Percentiles rank a stretch among this genome's conserved stretches.
phyloP scores from a whole-genome alignment of 2,888 invertebrate genomes.

The Neelides folsomi region DNA sequence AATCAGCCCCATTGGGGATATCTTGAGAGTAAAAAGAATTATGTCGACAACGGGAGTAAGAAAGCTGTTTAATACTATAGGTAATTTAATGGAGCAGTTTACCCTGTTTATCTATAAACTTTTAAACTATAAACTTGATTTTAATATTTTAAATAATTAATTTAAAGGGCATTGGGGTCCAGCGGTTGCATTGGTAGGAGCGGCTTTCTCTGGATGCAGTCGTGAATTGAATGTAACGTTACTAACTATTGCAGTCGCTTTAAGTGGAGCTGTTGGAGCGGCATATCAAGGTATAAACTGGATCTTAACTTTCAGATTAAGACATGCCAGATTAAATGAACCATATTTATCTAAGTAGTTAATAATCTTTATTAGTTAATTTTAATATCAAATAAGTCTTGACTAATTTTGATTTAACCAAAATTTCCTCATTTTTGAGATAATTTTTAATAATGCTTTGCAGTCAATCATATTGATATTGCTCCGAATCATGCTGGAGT shows the following conservation, averaged over 20 bases:
- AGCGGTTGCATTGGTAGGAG: conserved; percentile 52
- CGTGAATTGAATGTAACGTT: conserved; percentile 47
- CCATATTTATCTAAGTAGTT: no score
- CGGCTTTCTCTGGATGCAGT: conserved; percentile 55
- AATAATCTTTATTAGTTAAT: no score
- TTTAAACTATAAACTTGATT: no score
- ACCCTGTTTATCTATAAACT: no score
- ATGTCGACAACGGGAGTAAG: conserved; percentile 39
- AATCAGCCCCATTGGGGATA: conserved; percentile 56
- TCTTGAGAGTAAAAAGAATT: conserved; percentile 37
- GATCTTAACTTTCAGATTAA: no score
- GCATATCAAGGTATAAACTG: not conserved
- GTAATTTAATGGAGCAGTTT: conserved; percentile 34
- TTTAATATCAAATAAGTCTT: not conserved
- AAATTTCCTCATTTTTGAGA: no score
- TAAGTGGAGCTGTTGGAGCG: conserved; percentile 8
- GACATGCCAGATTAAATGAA: no score
- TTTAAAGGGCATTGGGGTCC: conserved; percentile 51
- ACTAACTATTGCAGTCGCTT: conserved; percentile 48
- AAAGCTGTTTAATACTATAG: conserved; percentile 41
- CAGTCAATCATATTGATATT: conserved; percentile 56
- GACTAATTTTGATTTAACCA: not conserved
- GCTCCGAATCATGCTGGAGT: conserved; percentile 60
- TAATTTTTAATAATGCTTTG: not conserved
- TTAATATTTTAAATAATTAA: conserved; percentile 1